phyloP scores from a whole-genome alignment of 2,888 invertebrate species.

The Meteorus colon region DNA sequence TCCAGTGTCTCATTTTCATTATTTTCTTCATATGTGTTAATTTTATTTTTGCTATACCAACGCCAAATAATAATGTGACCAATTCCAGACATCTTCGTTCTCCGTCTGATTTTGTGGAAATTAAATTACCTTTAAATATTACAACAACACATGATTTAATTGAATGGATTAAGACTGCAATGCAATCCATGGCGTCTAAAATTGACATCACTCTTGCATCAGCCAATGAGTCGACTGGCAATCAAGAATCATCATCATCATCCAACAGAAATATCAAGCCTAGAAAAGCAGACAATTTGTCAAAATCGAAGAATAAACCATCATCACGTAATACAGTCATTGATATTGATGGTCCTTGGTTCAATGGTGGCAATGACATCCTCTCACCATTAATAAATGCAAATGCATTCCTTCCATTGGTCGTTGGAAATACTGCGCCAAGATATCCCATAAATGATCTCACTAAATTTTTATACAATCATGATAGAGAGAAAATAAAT shows the following conservation, averaged over 20 bases:
- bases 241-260: not conserved
- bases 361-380: slow-evolving; percentile 29
- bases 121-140: slow-evolving; percentile 62
- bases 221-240: slow-evolving; percentile 24
- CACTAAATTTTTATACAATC: slow-evolving; percentile 3
- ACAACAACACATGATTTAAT: slow-evolving; percentile 64
- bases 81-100: slow-evolving; percentile 8
- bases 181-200: slow-evolving; percentile 67
- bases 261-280: not conserved
- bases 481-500: not conserved
- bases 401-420: slow-evolving; percentile 33
- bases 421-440: slow-evolving; percentile 18
- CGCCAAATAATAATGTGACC: not conserved
- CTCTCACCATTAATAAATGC: slow-evolving; percentile 28
- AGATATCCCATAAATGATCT: not conserved
- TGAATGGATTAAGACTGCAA: slow-evolving; percentile 66
- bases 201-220: slow-evolving; percentile 65
- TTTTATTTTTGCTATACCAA: slow-evolving; percentile 31
- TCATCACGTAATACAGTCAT: slow-evolving; percentile 8
- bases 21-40: slow-evolving; percentile 35
- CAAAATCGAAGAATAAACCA: not conserved
- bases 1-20: slow-evolving; percentile 15
- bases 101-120: slow-evolving; percentile 58
- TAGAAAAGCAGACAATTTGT: slow-evolving; percentile 2
- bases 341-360: slow-evolving; percentile 24